These are phyloP conservation scores for Gobio occitaniae DNA, from an alignment of 2,797 vertebrate species.

Conservation along the genomic window DNA sequence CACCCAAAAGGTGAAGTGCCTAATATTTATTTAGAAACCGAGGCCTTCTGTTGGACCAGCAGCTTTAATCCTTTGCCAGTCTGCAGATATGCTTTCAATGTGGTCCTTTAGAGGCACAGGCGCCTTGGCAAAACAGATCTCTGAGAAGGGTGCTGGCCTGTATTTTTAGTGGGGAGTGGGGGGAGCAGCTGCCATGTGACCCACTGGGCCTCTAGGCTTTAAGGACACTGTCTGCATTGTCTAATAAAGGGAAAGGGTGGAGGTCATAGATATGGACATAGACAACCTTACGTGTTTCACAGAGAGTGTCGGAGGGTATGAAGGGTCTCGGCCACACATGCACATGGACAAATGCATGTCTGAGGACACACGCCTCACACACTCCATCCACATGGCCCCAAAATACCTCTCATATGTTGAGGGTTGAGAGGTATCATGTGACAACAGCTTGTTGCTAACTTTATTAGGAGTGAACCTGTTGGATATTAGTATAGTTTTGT, in stretches of 20 bases:
- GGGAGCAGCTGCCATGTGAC: constrained; percentile 78
- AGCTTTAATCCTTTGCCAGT: constrained; percentile 78
- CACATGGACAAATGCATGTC: constrained; percentile 21
- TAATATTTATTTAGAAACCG: constrained; percentile 79
- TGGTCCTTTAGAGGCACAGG: constrained; percentile 75
- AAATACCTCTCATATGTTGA: constrained; percentile 39
- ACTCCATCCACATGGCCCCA: constrained; percentile 32
- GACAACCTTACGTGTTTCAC: constrained; percentile 6
- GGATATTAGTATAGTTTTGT: constrained; percentile 24
- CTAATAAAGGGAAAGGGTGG: constrained; percentile 69
- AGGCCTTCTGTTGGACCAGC: constrained; percentile 70
- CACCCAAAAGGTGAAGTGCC: constrained; percentile 75
- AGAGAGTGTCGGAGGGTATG: constrained; percentile 29
- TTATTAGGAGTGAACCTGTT: constrained; percentile 30
- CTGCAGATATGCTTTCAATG: constrained; percentile 77
- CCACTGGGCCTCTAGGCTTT: constrained; percentile 75
- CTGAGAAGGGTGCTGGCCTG: constrained; percentile 60
- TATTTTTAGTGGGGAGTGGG: constrained; percentile 77
- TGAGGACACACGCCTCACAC: constrained; percentile 27
- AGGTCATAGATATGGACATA: constrained; percentile 52
- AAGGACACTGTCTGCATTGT: constrained; percentile 78
- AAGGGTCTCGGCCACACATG: constrained; percentile 19
- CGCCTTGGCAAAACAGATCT: constrained; percentile 76
- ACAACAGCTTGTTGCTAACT: constrained; percentile 32
- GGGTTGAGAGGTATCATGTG: constrained; percentile 30